Base-by-base conservation (phyloP, 23 tunicate species). In the Trididemnum miniatum region DNA sequence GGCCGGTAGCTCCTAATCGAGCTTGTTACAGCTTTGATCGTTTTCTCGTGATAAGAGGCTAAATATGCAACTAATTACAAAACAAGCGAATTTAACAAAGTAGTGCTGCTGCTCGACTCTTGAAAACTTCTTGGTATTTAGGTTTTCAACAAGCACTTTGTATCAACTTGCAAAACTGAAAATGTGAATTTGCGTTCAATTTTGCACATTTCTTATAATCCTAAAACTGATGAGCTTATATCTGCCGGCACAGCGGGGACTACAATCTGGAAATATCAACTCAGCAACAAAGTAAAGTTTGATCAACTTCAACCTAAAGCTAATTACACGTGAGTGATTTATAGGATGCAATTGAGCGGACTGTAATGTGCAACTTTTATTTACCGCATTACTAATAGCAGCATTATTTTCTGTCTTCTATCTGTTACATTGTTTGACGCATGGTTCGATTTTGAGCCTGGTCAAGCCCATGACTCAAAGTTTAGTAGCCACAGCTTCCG, bases 191-290 rank as follows among this genome's bases (percentile, higher is more conserved):
- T 89, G 95, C 65, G 87, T 35, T 84, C 95, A 0, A 63, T 89
- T 33, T 40, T 77, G 31, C 95, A 89, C 57, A 44, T 84, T 0
- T 67, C 73, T 26, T 89, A 85, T 33, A 89, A 89, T 49, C 72
- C 95, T 0, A 64, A 33, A 9, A 69, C 72, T 22, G 88, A 89
- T 77, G 88, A 84, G 44, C 34, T 89, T 31, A 89, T 89, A 23
- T 34, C 95, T 9, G 65, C 88, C 20, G 95, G 95, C 23, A 87
- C 84, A 30, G 85, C 81, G n/a, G 95, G 95, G 29, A 89, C 95
- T 0, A 79, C 80, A 1, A 79, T 89, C 7, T 89, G 95, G 95
- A 89, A 84, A 71, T 89, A 89, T 39, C 65, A 71, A 52, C 88
- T 67, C 26, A 78, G 50, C 28, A 37, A 33, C 1, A 60, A 38